Evolutionary conservation across 2,888 invertebrate genomes (phyloP).

Genomic region (Acrobasis consociella): DNA sequence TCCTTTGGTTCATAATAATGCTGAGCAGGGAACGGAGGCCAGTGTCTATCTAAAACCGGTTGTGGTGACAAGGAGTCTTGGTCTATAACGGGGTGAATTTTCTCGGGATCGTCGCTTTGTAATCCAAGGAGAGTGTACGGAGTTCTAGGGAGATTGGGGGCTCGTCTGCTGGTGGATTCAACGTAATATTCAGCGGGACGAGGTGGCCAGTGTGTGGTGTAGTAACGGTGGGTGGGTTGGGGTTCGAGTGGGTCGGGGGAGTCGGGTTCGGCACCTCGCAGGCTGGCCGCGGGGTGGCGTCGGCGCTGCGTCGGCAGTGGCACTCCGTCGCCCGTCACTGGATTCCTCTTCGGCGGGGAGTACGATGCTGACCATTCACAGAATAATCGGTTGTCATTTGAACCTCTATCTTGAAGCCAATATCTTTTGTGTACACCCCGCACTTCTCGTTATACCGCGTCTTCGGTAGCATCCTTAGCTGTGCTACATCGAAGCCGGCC

Average conservation of each 20-base stretch:
- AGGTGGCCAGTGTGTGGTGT: slow-evolving; percentile 69
- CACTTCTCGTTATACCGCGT: no score
- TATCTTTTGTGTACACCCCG: slow-evolving; percentile 19
- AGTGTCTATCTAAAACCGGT: slow-evolving; percentile 63
- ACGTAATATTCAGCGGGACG: slow-evolving; percentile 72
- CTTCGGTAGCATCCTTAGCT: no score
- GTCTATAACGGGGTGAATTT: slow-evolving; percentile 60
- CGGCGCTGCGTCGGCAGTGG: slow-evolving; percentile 77
- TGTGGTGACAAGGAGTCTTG: slow-evolving; percentile 69
- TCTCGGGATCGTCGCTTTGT: slow-evolving; percentile 64
- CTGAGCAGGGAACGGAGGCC: slow-evolving; percentile 76
- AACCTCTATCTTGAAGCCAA: slow-evolving; percentile 40
- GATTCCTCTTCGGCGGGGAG: slow-evolving; percentile 83
- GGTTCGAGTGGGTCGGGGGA: slow-evolving; percentile 53
- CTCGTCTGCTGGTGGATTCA: slow-evolving; percentile 62
- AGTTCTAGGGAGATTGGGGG: slow-evolving; percentile 50
- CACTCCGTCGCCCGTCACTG: slow-evolving; percentile 85
- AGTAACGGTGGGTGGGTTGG: slow-evolving; percentile 70
- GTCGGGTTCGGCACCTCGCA: slow-evolving; percentile 73
- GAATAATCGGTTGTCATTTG: slow-evolving; percentile 76
- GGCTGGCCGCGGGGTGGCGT: slow-evolving; percentile 73
- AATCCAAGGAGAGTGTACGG: slow-evolving; percentile 73
- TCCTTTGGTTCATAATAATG: slow-evolving; percentile 69
- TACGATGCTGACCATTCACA: slow-evolving; percentile 76
- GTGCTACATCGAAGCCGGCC: no score